Conservation (phyloP, 2,888 invertebrate genomes). For the Aricia artaxerxes region DNA sequence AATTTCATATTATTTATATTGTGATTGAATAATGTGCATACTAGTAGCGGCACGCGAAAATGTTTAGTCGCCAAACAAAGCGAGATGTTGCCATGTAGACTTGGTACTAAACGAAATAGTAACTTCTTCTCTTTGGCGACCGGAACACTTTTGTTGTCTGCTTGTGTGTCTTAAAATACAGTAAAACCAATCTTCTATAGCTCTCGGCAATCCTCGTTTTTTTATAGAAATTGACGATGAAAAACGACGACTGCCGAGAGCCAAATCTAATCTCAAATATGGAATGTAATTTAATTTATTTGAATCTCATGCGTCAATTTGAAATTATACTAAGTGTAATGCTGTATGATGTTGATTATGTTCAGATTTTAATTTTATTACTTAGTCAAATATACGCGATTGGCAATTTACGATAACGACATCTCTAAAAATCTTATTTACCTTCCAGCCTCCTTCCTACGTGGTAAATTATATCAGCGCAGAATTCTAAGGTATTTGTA, state of each 20-base stretch:
- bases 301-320: slow-evolving; percentile 26
- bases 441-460: neutral
- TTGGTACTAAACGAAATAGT: too few species aligned
- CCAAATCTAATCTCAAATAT: neutral
- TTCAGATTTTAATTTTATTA: slow-evolving; percentile 24
- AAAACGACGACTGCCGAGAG: neutral
- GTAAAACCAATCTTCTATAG: neutral
- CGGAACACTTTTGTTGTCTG: neutral
- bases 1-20: neutral
- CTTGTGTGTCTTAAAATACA: neutral
- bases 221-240: neutral
- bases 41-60: neutral
- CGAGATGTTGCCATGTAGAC: too few species aligned
- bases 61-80: too few species aligned
- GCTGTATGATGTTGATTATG: slow-evolving; percentile 8
- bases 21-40: neutral
- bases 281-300: slow-evolving; percentile 6
- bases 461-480: neutral
- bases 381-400: slow-evolving; percentile 13
- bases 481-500: neutral
- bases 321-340: slow-evolving; percentile 6
- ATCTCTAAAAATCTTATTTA: slow-evolving; percentile 15
- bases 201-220: neutral
- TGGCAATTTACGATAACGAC: slow-evolving; percentile 2
- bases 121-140: neutral